Evolutionary conservation across 2,113 vertebrate species (phyloP).

Genomic region (Benitochromis conjunctus): DNA sequence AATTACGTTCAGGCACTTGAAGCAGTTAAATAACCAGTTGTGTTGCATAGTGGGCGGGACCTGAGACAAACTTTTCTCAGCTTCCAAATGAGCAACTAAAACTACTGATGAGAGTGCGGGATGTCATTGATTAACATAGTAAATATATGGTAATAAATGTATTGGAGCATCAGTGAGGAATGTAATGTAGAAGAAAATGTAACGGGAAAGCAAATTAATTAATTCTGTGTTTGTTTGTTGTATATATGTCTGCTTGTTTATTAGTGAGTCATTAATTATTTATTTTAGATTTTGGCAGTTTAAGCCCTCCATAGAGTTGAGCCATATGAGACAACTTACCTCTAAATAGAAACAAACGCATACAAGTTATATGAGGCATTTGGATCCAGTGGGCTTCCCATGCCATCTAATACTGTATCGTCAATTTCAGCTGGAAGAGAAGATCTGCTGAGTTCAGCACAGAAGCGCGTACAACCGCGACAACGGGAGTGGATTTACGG

Average conservation of each 20-base stretch:
- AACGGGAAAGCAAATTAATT: neutral
- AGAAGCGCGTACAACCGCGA: neutral
- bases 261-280: neutral
- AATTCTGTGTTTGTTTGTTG: neutral
- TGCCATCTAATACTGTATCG: neutral
- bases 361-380: neutral
- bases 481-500: constrained; percentile 14
- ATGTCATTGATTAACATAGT: neutral
- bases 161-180: neutral
- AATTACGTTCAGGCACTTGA: neutral
- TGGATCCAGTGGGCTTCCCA: neutral
- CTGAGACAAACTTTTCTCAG: neutral
- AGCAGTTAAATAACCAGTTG: neutral
- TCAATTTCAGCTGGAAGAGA: neutral
- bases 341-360: neutral
- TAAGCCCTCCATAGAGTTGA: neutral
- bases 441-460: constrained; percentile 26
- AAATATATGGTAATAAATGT: neutral
- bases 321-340: neutral
- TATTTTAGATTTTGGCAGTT: neutral
- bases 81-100: neutral
- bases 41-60: neutral
- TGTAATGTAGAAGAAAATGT: neutral
- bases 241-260: neutral
- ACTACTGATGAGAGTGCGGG: rapidly evolving